A percentile compares a stretch with the other conserved stretches of the same genome.
Evolutionary conservation across 1,140 invertebrate genomes (phyloP).

Genomic region (Eulimnadia texana): DNA sequence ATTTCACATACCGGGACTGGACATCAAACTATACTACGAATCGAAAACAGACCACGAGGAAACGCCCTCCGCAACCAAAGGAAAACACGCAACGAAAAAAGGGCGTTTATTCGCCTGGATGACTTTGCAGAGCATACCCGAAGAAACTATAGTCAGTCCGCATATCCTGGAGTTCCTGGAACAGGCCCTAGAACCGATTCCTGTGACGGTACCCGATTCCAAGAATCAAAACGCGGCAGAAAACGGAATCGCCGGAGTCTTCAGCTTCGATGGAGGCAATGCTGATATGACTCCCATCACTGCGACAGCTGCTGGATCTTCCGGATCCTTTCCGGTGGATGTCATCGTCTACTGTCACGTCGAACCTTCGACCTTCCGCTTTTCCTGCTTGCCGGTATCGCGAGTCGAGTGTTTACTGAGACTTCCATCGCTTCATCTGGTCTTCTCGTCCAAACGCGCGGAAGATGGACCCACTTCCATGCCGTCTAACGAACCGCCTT

Average conservation of each 20-base stretch:
- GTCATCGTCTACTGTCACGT: conserved; percentile 97
- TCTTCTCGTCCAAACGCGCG: conserved; percentile 78
- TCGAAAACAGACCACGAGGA: conserved; percentile 53
- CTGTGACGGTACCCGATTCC: conserved; percentile 32
- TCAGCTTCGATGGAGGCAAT: conserved; percentile 7
- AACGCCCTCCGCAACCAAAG: background rate
- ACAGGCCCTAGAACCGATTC: conserved; percentile 85
- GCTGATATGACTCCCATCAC: background rate
- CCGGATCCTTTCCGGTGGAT: conserved; percentile 74
- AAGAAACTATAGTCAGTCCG: conserved; percentile 88
- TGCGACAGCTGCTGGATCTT: conserved; percentile 25
- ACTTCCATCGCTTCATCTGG: conserved; percentile 83
- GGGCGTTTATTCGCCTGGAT: conserved; percentile 90
- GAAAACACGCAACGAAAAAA: conserved; percentile 50
- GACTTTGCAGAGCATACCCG: conserved; percentile 85
- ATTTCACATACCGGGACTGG: conserved; percentile 86
- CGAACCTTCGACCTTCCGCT: conserved; percentile 88
- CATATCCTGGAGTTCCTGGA: conserved; percentile 89
- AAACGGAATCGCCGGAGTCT: background rate
- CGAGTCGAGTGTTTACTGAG: conserved; percentile 91
- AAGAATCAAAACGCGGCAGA: background rate
- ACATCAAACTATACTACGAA: conserved; percentile 77
- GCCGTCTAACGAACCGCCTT: conserved; percentile 26
- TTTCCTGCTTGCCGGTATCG: conserved; percentile 88
- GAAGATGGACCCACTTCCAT: conserved; percentile 29